Evolutionary conservation across 2,888 invertebrate genomes (phyloP).

Genomic region (Synanthedon vespiformis): DNA sequence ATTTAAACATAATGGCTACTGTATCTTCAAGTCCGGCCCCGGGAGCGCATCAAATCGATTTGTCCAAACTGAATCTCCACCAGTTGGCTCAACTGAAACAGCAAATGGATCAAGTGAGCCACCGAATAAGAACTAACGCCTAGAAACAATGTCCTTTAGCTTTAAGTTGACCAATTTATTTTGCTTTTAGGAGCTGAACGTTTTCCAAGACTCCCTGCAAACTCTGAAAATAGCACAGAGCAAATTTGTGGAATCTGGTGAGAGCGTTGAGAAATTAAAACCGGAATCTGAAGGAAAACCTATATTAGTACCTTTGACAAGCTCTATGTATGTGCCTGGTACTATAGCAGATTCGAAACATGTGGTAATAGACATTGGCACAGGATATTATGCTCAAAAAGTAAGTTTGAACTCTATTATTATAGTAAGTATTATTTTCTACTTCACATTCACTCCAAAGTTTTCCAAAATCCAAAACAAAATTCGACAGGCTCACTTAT

Average conservation of each 20-base stretch:
- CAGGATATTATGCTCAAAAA: constrained; percentile 96
- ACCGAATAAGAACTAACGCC: not conserved
- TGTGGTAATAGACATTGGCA: constrained; percentile 95
- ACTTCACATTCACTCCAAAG: too few species aligned
- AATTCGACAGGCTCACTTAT: too few species aligned
- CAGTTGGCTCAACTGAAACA: constrained; percentile 88
- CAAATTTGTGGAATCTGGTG: constrained; percentile 90
- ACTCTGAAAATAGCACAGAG: constrained; percentile 90
- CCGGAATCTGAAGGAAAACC: constrained; percentile 83
- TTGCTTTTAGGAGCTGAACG: constrained; percentile 78
- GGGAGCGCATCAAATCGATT: constrained; percentile 81
- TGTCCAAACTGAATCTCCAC: constrained; percentile 82
- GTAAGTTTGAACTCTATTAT: constrained; percentile 47
- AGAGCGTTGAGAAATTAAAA: constrained; percentile 83
- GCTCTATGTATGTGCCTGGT: constrained; percentile 98
- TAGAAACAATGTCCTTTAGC: not conserved
- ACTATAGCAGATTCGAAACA: constrained; percentile 84
- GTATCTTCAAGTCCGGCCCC: constrained; percentile 73
- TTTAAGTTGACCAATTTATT: not conserved
- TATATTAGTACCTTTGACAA: constrained; percentile 93
- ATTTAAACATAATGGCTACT: constrained; percentile 64
- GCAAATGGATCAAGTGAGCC: constrained; percentile 83
- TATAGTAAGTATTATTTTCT: too few species aligned
- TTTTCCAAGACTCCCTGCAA: constrained; percentile 91
- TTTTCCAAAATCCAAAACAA: too few species aligned